Conservation (phyloP, 2,888 invertebrate genomes). For the Stenodema calcarata region DNA sequence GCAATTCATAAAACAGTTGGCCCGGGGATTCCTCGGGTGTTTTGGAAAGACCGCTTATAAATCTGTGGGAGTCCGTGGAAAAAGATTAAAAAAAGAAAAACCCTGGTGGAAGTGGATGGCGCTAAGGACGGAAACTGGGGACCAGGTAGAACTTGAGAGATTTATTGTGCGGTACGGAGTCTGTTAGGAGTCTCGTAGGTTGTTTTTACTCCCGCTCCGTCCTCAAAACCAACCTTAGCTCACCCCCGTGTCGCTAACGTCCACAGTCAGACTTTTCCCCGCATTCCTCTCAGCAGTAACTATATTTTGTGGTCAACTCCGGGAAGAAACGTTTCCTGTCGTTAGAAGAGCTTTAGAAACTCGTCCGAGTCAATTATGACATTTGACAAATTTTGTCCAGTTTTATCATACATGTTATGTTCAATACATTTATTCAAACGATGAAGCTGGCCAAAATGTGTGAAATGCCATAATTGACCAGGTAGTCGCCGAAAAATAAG, state of each 20-base stretch:
- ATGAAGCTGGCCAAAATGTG: no score
- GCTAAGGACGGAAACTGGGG: background rate
- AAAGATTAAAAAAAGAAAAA: no score
- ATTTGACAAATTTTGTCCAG: no score
- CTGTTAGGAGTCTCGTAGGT: background rate
- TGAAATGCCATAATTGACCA: no score
- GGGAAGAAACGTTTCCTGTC: no score
- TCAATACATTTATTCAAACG: no score
- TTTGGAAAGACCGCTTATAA: constrained; percentile 15
- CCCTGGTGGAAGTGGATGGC: background rate
- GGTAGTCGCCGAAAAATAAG: no score
- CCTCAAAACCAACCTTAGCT: background rate
- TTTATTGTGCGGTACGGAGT: background rate
- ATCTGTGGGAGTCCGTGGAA: background rate
- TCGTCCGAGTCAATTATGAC: no score
- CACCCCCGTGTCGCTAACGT: background rate
- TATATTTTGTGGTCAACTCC: background rate
- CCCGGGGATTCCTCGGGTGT: background rate
- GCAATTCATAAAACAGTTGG: no score
- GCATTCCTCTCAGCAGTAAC: background rate
- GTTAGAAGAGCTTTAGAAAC: no score
- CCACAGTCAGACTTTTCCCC: background rate
- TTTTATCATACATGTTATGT: no score
- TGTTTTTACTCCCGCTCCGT: background rate
- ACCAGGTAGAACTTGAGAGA: background rate